phyloP scores from a whole-genome alignment of 2,113 vertebrate species.

The Poecilia latipinna region DNA sequence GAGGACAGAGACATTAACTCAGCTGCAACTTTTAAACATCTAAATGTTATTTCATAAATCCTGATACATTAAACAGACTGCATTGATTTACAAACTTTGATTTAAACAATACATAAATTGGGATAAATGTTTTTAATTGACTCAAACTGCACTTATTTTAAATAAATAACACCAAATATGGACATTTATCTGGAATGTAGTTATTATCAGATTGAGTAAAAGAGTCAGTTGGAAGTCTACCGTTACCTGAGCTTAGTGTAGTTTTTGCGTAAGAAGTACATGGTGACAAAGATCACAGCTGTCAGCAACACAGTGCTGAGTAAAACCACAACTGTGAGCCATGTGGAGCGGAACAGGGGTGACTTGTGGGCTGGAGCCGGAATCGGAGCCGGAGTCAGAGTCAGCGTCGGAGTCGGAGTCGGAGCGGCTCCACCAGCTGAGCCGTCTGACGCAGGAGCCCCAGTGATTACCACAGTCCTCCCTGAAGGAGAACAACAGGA shows the following conservation, averaged over 20 bases:
- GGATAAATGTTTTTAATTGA: no score
- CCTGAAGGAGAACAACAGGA: background rate
- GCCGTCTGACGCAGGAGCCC: no score
- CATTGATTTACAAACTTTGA: no score
- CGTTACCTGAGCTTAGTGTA: constrained; percentile 55
- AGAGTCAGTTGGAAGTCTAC: background rate
- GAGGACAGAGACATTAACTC: no score
- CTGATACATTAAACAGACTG: no score
- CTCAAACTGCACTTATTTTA: background rate
- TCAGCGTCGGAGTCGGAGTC: background rate
- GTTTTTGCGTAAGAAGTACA: constrained; percentile 6
- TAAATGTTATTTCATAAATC: background rate
- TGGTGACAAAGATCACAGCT: constrained; percentile 15
- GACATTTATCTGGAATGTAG: background rate
- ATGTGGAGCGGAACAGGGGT: background rate
- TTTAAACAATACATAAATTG: no score
- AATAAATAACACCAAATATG: background rate
- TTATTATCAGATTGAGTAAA: background rate
- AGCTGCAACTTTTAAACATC: background rate
- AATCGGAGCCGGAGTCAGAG: background rate
- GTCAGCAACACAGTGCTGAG: constrained; percentile 42
- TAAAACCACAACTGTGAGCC: constrained; percentile 31
- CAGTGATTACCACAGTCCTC: background rate
- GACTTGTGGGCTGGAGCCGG: background rate
- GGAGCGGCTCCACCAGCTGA: background rate